Evolutionary conservation across 2,888 invertebrate genomes (phyloP).

Genomic region (Pterostichus niger): DNA sequence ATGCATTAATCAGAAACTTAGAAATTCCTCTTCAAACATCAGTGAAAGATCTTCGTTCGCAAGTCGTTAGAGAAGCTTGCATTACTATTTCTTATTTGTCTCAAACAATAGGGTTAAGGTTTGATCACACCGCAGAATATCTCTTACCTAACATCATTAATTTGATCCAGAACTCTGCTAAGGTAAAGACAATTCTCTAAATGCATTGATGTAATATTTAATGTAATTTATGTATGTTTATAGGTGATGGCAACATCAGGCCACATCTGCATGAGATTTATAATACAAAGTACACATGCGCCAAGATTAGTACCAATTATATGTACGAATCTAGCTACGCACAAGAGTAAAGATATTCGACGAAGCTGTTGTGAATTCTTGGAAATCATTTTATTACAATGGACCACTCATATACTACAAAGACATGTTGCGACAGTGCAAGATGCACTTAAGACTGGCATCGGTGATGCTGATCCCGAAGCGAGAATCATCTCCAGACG

Average conservation of each 20-base stretch:
- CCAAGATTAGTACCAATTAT: constrained; percentile 90
- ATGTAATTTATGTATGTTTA: constrained; percentile 69
- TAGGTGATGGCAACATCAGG: constrained; percentile 95
- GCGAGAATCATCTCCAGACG: constrained; percentile 90
- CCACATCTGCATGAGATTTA: constrained; percentile 91
- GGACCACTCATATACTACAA: constrained; percentile 92
- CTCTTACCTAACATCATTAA: constrained; percentile 91
- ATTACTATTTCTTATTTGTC: constrained; percentile 96
- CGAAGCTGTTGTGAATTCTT: constrained; percentile 89
- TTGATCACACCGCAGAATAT: constrained; percentile 92
- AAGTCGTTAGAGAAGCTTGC: constrained; percentile 96
- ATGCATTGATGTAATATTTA: constrained; percentile 68
- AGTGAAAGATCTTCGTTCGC: constrained; percentile 92
- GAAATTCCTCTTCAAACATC: constrained; percentile 90
- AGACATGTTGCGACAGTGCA: constrained; percentile 87
- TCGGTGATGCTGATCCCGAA: constrained; percentile 95
- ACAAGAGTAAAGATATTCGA: constrained; percentile 96
- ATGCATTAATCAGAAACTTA: constrained; percentile 86
- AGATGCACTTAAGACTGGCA: constrained; percentile 91
- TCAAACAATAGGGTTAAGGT: constrained; percentile 89
- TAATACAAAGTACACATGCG: constrained; percentile 90
- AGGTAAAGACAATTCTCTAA: constrained; percentile 79
- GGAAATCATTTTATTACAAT: constrained; percentile 89
- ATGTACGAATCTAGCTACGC: constrained; percentile 85
- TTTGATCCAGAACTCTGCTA: constrained; percentile 96